These are phyloP conservation scores for Pyrgus malvae DNA, from an alignment of 2,888 invertebrate species.

Conservation along the genomic window DNA sequence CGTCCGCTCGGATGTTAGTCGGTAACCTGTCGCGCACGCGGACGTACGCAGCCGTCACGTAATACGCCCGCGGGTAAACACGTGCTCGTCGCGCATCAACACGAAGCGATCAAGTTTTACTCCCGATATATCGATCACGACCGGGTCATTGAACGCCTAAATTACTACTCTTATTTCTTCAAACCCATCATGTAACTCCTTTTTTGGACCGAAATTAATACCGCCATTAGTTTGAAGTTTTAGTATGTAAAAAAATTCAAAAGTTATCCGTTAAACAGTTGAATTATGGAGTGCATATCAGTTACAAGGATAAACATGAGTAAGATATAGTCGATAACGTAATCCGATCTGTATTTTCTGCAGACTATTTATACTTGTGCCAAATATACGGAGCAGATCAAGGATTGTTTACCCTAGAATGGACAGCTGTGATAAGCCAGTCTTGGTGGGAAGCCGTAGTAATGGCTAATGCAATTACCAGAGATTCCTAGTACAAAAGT, in stretches of 20 bases:
- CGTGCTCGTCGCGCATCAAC: constrained; percentile 38
- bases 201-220: background rate
- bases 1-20: constrained; percentile 53
- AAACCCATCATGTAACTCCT: background rate
- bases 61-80: constrained; percentile 38
- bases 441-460: constrained; percentile 19
- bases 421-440: constrained; percentile 20
- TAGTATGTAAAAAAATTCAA: no score
- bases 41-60: constrained; percentile 55
- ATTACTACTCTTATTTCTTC: constrained; percentile 17
- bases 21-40: constrained; percentile 66
- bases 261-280: no score
- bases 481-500: constrained; percentile 17
- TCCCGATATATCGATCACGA: constrained; percentile 35
- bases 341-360: constrained; percentile 21
- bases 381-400: constrained; percentile 1
- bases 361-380: constrained; percentile 5
- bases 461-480: constrained; percentile 19
- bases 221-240: background rate
- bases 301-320: no score
- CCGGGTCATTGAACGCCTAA: constrained; percentile 41
- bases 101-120: constrained; percentile 33
- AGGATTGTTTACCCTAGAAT: constrained; percentile 19
- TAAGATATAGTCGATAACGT: constrained; percentile 1
- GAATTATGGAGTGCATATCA: no score